These are phyloP conservation scores for Ciconia boyciana DNA, from an alignment of 2,113 vertebrate species.

Conservation along the genomic window DNA sequence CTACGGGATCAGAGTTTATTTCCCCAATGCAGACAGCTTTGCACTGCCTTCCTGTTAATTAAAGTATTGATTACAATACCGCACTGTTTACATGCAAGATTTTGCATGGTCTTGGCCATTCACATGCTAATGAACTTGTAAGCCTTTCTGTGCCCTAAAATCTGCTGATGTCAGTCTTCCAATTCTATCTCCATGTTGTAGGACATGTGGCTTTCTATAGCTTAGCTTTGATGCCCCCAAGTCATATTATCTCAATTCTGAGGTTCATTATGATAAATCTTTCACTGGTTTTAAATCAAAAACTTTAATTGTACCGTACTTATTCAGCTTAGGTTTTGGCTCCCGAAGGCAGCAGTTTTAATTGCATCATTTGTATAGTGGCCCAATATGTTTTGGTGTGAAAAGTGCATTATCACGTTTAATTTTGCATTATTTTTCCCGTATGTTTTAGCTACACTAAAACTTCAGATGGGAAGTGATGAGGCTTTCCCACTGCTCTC, in stretches of 20 bases:
- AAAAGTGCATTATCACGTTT: slow-evolving; percentile 55
- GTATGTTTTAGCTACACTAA: slow-evolving; percentile 62
- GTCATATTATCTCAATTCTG: slow-evolving; percentile 54
- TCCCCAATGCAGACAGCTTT: slow-evolving; percentile 66
- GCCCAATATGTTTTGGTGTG: slow-evolving; percentile 65
- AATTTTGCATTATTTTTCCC: slow-evolving; percentile 64
- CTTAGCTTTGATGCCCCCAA: slow-evolving; percentile 61
- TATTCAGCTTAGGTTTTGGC: slow-evolving; percentile 52
- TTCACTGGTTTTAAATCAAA: slow-evolving; percentile 54
- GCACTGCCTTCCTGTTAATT: slow-evolving; percentile 63
- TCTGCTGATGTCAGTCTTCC: slow-evolving; percentile 66
- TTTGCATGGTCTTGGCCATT: slow-evolving; percentile 64
- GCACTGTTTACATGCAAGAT: slow-evolving; percentile 63
- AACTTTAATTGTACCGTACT: slow-evolving; percentile 57
- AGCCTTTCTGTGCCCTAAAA: slow-evolving; percentile 65
- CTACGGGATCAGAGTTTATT: slow-evolving; percentile 63
- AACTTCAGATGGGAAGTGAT: slow-evolving; percentile 40
- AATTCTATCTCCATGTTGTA: slow-evolving; percentile 37
- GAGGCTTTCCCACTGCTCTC: slow-evolving; percentile 18
- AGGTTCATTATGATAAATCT: slow-evolving; percentile 61
- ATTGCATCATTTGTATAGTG: slow-evolving; percentile 64
- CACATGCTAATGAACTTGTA: slow-evolving; percentile 65
- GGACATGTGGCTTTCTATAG: slow-evolving; percentile 64
- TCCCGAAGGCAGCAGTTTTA: slow-evolving; percentile 59
- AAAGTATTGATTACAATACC: slow-evolving; percentile 68